Evolutionary conservation across 2,797 vertebrate genomes (phyloP).

Genomic region (Hylomyscus alleni): DNA sequence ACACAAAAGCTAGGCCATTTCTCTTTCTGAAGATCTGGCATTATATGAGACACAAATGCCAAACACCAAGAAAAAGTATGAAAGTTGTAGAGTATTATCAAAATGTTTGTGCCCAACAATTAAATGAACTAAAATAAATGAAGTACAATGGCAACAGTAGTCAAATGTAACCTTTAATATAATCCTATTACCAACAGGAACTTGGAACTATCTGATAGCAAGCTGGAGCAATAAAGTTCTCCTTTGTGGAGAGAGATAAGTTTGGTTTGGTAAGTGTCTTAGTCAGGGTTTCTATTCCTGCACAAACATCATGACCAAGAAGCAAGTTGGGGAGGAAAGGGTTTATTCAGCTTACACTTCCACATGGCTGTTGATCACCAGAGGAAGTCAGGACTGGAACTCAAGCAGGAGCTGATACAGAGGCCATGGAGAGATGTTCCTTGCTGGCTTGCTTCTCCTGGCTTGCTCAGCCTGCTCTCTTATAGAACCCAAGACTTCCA

Average conservation of each 20-base stretch:
- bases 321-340: too few species aligned
- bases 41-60: neutral
- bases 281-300: too few species aligned
- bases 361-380: too few species aligned
- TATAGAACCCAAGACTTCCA: too few species aligned
- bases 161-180: neutral
- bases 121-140: neutral
- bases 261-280: too few species aligned
- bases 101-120: neutral
- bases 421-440: too few species aligned
- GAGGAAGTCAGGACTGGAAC: too few species aligned
- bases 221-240: neutral
- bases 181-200: neutral
- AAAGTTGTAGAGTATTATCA: neutral
- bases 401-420: too few species aligned
- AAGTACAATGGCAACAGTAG: neutral
- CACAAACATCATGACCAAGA: too few species aligned
- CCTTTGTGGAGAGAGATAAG: neutral
- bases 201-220: neutral
- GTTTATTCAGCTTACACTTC: too few species aligned
- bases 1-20: neutral
- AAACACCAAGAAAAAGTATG: neutral
- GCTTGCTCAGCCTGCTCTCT: too few species aligned
- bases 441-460: too few species aligned
- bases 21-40: neutral